Base-by-base conservation (phyloP, 1,140 invertebrate species). In the Myzus persicae region DNA sequence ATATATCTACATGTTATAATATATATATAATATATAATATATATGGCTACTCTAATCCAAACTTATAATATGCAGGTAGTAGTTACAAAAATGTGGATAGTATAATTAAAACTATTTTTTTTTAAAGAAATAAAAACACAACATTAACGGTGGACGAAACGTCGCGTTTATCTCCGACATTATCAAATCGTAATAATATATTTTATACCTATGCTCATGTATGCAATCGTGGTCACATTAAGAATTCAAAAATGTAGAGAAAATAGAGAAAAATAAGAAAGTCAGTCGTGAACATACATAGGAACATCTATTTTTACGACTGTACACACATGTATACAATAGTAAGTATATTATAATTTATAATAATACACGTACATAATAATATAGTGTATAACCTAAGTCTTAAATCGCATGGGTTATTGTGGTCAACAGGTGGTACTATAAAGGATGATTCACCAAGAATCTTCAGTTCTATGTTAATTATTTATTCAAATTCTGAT, bases 211-310 rank as follows among this genome's bases (percentile, higher is more conserved):
- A 76, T 76, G 14, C 18, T 11, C 59, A 18, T 14, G 31, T 76
- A 18, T 76, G 36, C 11, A n/a, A 76, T n/a, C n/a, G n/a, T n/a
- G 59, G 31, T 76, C 14, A 76, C 59, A 76, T 36, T n/a, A n/a
- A 1, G 31, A 76, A 76, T 76, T 76, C 59, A 76, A 76, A 76
- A n/a, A n/a, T 76, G 31, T 76, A n/a, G 59, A n/a, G 59, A 76
- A 76, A 76, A 76, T 76, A 76, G 18, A 76, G 59, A 76, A 76
- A 76, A 76, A 76, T 76, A 76, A 76, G 59, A 76, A 76, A 76
- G 59, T n/a, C 14, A n/a, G 31, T 18, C 11, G 59, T 76, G 31
- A n/a, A n/a, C 14, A 76, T 76, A 76, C 59, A n/a, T 14, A 76
- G 14, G 31, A 18, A 76, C 31, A n/a, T 76, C 14, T 76, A 76